Percentiles rank a stretch among this genome's conserved stretches.
Evolutionary conservation across 2,888 invertebrate species (phyloP).

Genomic region (Cepaea hortensis): DNA sequence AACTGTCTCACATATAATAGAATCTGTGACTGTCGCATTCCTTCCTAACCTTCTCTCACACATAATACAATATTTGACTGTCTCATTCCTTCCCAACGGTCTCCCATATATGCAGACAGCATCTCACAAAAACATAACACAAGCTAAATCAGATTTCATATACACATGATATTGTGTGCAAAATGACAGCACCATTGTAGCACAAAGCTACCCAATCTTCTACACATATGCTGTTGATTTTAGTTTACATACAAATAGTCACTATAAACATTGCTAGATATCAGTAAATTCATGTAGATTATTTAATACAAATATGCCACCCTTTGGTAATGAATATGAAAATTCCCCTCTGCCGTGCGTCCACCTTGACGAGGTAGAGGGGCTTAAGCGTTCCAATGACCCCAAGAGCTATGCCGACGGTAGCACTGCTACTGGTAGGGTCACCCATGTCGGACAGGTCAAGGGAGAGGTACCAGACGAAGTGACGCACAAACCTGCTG

Average conservation of each 20-base stretch:
- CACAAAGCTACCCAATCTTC: background rate
- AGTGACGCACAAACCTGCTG: too few species aligned
- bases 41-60: too few species aligned
- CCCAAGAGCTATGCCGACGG: too few species aligned
- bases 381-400: too few species aligned
- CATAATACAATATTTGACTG: background rate
- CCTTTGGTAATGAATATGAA: background rate
- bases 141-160: background rate
- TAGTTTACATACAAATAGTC: background rate
- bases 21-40: background rate
- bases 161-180: background rate
- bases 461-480: too few species aligned
- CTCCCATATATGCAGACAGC: background rate
- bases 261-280: background rate
- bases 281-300: background rate
- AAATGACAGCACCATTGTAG: conserved; percentile 29
- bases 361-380: too few species aligned
- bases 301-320: background rate
- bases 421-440: too few species aligned
- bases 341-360: background rate
- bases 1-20: background rate
- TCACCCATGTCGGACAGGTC: too few species aligned
- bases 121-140: background rate
- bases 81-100: background rate
- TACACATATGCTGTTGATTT: too few species aligned